These are phyloP conservation scores for Hiodon alosoides DNA, from an alignment of 2,113 vertebrate genomes.

Conservation along the genomic window DNA sequence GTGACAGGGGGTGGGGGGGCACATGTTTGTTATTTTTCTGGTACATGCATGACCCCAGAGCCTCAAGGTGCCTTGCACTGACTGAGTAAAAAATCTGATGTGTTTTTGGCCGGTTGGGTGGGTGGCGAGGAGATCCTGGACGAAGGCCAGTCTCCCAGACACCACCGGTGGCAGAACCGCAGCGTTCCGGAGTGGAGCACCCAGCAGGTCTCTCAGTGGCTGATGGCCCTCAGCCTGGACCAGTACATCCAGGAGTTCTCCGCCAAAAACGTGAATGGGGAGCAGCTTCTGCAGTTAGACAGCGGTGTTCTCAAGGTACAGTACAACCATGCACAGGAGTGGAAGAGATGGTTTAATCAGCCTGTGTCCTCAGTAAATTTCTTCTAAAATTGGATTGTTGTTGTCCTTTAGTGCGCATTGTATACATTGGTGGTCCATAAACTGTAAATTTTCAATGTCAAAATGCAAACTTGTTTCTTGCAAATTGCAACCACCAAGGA, in stretches of 20 bases:
- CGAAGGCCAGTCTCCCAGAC: conserved; percentile 75
- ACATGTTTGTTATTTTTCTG: too few species aligned
- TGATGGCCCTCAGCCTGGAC: conserved; percentile 81
- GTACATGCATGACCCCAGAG: too few species aligned
- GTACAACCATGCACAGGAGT: background rate
- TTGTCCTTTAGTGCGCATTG: background rate
- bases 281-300: conserved; percentile 82
- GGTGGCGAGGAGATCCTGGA: conserved; percentile 74
- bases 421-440: too few species aligned
- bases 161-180: conserved; percentile 71
- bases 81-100: background rate
- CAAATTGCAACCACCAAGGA: conserved; percentile 52
- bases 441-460: too few species aligned
- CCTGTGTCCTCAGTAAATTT: conserved; percentile 2
- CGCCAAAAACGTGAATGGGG: conserved; percentile 83
- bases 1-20: too few species aligned
- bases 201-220: conserved; percentile 88
- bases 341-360: background rate
- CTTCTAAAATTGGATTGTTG: background rate
- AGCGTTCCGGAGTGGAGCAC: conserved; percentile 81
- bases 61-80: background rate
- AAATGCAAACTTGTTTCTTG: too few species aligned
- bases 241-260: conserved; percentile 86
- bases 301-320: conserved; percentile 83
- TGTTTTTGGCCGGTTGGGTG: conserved; percentile 14